Evolutionary conservation across 2,113 vertebrate species (phyloP), one percentile per base, ranked within the genome.

Genomic region (Prinia subflava): DNA sequence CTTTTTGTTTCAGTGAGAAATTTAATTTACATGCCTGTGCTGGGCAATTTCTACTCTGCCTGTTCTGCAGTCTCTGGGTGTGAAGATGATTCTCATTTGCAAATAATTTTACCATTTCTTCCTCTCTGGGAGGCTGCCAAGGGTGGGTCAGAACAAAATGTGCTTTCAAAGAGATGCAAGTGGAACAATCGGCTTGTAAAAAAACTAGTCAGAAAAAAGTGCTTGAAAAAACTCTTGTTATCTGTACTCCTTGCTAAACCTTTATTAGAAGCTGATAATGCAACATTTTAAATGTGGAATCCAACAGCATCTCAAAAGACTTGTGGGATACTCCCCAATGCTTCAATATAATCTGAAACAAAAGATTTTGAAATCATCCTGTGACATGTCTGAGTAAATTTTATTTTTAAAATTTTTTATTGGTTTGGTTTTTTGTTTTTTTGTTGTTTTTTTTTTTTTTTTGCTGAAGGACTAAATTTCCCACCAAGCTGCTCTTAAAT

Each of bases 31-130:
- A 33, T 75, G 68, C 41, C 68, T 70, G 3, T 59, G 46, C 80
- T 56, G 83, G 89, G 59, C 71, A 55, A 30, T 93, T 95, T 89
- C 80, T 83, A 13, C 78, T 83, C 79, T 55, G 46, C 71, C 68
- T 80, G 12, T 77, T 87, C 79, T 56, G 28, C 62, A 52, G 78
- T 47, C 42, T 63, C 64, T 93, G 89, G 74, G 63, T 77, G 53
- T 20, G 65, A 62, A 88, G 75, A 63, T 70, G 80, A 89, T 93
- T 90, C 79, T 90, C 89, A 81, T 90, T 93, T 86, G 73, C 80
- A 71, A 90, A 95, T 93, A 56, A 95, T 62, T 90, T 76, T 56
- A 59, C 47, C 47, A 8, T 87, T 95, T 90, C 70, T 86, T 52
- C 73, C 47, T 67, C 46, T 92, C 64, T 49, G 42, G 1, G 18